Conservation (phyloP, 30 jellyfish, hydroid and myxozoan species). For the Aurelia sp. region DNA sequence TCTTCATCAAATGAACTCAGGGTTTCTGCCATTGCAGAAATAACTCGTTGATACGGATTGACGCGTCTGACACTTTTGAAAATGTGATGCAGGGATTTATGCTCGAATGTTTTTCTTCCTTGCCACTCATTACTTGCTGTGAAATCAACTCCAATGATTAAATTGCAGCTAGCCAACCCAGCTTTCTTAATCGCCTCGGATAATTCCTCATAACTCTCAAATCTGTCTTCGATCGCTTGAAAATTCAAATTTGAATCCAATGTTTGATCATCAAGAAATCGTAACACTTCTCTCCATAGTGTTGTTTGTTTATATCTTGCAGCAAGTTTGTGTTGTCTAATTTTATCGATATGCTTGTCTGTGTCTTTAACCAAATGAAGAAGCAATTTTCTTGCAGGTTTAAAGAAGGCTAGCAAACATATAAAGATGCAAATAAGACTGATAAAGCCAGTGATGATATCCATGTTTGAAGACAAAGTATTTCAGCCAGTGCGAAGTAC, state of each 20-base stretch:
- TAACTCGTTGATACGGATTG: conserved; percentile 90
- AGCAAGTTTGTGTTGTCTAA: neutral
- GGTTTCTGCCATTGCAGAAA: conserved; percentile 72
- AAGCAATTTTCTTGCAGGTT: conserved; percentile 4
- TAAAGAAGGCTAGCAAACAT: neutral
- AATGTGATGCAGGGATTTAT: conserved; percentile 80
- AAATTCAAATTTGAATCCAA: conserved; percentile 46
- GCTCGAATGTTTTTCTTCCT: conserved; percentile 91
- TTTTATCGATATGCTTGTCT: neutral
- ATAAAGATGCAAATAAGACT: neutral
- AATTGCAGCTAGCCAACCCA: conserved; percentile 77
- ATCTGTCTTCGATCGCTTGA: conserved; percentile 77
- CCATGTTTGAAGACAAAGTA: neutral
- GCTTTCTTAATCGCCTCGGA: conserved; percentile 84
- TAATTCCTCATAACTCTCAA: conserved; percentile 47
- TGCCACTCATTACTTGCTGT: conserved; percentile 98
- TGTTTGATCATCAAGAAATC: conserved; percentile 8
- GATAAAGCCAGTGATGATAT: neutral
- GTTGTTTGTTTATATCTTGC: conserved; percentile 39
- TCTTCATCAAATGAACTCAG: conserved; percentile 83
- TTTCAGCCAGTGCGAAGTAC: too few relatives aligned
- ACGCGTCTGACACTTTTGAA: conserved; percentile 51
- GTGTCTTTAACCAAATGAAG: neutral
- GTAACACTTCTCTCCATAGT: conserved; percentile 39
- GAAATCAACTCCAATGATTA: conserved; percentile 84